phyloP scores from a whole-genome alignment of 2,797 vertebrate species.

The Lindbergichthys nudifrons region DNA sequence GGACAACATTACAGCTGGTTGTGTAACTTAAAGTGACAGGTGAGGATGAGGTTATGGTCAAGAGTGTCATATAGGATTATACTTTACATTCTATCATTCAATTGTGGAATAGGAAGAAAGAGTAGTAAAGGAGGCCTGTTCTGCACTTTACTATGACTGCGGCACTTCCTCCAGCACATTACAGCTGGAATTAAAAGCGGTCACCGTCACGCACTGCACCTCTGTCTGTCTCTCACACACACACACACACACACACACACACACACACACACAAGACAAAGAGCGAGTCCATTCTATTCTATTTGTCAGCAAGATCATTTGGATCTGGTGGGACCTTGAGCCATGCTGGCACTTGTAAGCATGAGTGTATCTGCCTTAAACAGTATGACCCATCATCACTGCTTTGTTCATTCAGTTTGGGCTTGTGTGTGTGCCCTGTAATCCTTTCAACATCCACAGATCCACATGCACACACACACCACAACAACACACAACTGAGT shows the following conservation, averaged over 20 bases:
- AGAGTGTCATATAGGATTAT: constrained; percentile 8
- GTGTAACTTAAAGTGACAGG: constrained; percentile 30
- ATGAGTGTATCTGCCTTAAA: constrained; percentile 23
- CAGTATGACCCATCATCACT: constrained; percentile 25
- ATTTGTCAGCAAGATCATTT: constrained; percentile 33
- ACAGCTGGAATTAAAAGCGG: constrained; percentile 79
- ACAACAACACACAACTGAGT: not conserved
- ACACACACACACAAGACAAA: constrained; percentile 3
- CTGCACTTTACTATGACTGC: constrained; percentile 55
- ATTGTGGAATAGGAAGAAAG: not conserved
- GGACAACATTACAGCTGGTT: constrained; percentile 44
- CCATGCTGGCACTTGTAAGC: constrained; percentile 16
- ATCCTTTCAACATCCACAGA: constrained; percentile 36
- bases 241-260: constrained; percentile 9
- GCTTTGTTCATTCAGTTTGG: constrained; percentile 19
- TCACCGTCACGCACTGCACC: constrained; percentile 79
- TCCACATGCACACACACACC: not conserved
- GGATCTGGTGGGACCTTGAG: constrained; percentile 19
- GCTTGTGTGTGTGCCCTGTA: constrained; percentile 26
- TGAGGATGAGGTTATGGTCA: constrained; percentile 21
- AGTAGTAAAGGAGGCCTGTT: constrained; percentile 20
- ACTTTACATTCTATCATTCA: not conserved
- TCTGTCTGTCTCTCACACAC: constrained; percentile 34
- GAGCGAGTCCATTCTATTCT: constrained; percentile 15
- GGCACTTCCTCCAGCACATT: constrained; percentile 63